Percentiles rank a stretch among this genome's conserved stretches.
Evolutionary conservation across 2,797 vertebrate species (phyloP).

Genomic region (Orientallactaga sibirica): DNA sequence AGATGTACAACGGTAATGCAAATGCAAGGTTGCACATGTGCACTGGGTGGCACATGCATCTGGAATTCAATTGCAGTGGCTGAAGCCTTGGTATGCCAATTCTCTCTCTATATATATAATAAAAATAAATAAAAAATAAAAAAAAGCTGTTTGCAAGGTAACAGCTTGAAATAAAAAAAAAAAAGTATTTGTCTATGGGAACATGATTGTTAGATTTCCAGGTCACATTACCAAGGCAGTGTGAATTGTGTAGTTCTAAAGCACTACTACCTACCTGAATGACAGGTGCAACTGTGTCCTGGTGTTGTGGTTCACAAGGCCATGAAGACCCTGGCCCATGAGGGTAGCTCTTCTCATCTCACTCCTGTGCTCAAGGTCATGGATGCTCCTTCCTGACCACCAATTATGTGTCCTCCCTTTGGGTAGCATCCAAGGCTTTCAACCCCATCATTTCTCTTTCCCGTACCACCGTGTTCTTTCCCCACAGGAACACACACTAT

Average conservation of each 20-base stretch:
- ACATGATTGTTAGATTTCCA: not conserved
- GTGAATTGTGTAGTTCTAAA: not conserved
- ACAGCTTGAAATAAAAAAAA: not conserved
- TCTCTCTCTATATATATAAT: too few species aligned
- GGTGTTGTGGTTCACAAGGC: not conserved
- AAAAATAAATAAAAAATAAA: too few species aligned
- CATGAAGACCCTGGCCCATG: not conserved
- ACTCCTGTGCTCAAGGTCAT: not conserved
- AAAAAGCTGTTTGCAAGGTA: not conserved
- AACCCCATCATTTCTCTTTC: not conserved
- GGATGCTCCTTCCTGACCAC: not conserved
- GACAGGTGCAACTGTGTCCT: not conserved
- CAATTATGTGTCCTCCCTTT: accelerated
- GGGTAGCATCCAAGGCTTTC: not conserved
- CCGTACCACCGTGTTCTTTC: not conserved
- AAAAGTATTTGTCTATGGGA: not conserved
- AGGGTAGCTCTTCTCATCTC: not conserved
- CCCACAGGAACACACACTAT: not conserved
- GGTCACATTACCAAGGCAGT: accelerated
- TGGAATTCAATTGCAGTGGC: too few species aligned
- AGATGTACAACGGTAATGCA: too few species aligned
- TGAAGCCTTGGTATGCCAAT: too few species aligned
- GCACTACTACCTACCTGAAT: not conserved
- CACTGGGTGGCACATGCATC: too few species aligned
- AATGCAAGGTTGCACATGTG: too few species aligned